Conservation (phyloP, 1,140 invertebrate genomes). For the Kradibia gibbosae region DNA sequence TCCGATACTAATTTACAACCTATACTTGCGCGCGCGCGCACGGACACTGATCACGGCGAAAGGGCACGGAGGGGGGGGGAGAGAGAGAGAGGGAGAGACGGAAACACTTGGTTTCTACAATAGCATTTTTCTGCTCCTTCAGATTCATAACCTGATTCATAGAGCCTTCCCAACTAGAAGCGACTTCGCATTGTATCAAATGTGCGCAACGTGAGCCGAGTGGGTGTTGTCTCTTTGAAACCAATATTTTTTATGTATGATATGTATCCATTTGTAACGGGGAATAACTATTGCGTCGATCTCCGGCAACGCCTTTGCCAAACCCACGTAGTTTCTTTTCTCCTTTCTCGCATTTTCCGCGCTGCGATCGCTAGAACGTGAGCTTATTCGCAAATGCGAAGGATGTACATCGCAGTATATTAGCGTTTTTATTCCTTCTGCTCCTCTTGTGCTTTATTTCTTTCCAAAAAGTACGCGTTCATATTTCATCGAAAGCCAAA, state of each 20-base stretch:
- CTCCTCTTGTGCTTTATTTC: no score
- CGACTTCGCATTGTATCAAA: not conserved
- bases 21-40: not conserved
- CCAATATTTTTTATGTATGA: conserved; percentile 26
- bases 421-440: not conserved
- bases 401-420: not conserved
- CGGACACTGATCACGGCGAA: no score
- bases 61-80: no score
- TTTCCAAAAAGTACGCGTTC: no score
- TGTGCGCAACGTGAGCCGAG: not conserved
- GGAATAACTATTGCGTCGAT: not conserved
- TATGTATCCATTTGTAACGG: not conserved
- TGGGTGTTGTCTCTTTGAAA: conserved; percentile 2
- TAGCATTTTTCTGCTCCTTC: not conserved
- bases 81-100: no score
- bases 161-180: not conserved
- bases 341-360: not conserved
- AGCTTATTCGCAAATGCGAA: not conserved
- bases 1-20: conserved; percentile 44
- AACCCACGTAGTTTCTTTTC: not conserved
- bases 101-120: no score
- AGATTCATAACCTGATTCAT: not conserved
- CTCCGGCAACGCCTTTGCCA: not conserved
- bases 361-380: not conserved
- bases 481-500: no score